phyloP scores from a whole-genome alignment of 2,888 invertebrate genomes.

The Lymantria dispar region DNA sequence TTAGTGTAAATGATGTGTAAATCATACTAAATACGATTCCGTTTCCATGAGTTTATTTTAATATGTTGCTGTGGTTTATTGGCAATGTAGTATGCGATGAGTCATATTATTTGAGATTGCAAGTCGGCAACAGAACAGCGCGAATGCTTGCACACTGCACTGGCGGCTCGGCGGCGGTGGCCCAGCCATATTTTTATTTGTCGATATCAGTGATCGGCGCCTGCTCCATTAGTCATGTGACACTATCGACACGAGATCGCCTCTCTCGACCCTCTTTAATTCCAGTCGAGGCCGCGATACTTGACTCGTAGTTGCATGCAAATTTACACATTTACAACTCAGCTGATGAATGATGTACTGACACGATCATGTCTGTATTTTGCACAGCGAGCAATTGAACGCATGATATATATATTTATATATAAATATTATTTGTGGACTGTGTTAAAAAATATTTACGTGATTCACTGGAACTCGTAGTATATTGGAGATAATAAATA shows the following conservation, averaged over 20 bases:
- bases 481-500: conserved; percentile 29
- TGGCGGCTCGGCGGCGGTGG: conserved; percentile 48
- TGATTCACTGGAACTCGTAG: conserved; percentile 20
- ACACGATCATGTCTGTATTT: conserved; percentile 43
- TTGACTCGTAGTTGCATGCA: conserved; percentile 62
- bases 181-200: conserved; percentile 71
- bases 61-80: background rate
- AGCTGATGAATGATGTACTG: conserved; percentile 73
- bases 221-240: conserved; percentile 81
- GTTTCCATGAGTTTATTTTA: background rate
- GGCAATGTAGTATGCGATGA: conserved; percentile 9
- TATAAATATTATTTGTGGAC: background rate
- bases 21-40: background rate
- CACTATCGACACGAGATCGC: conserved; percentile 78
- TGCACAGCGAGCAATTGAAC: conserved; percentile 12
- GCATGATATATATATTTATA: conserved; percentile 18
- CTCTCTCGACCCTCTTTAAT: conserved; percentile 68
- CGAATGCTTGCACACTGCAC: conserved; percentile 10
- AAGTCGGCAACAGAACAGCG: conserved; percentile 4
- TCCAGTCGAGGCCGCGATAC: conserved; percentile 64
- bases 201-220: conserved; percentile 79
- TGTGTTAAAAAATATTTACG: conserved; percentile 20
- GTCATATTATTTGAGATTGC: conserved; percentile 1
- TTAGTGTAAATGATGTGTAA: no score
- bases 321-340: conserved; percentile 62